Conservation (phyloP, 1,140 invertebrate genomes). For the Samia ricini region DNA sequence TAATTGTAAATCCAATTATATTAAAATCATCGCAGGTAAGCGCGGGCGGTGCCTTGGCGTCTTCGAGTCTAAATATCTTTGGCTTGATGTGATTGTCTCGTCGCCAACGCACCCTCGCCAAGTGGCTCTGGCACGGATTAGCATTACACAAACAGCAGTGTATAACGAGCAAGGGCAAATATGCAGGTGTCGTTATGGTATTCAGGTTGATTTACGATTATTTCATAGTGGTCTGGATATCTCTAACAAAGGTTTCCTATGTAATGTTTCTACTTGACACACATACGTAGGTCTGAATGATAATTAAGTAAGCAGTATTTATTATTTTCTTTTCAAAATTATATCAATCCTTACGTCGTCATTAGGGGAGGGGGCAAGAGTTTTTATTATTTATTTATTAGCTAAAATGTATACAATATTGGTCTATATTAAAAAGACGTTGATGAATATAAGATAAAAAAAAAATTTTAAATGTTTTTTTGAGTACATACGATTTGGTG, state of each 20-base stretch:
- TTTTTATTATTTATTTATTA: too few relatives aligned
- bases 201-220: conserved; percentile 21
- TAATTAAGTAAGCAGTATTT: too few relatives aligned
- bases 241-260: background rate
- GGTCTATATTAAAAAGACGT: too few relatives aligned
- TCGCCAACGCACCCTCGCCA: conserved; percentile 56
- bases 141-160: conserved; percentile 47
- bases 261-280: too few relatives aligned
- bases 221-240: background rate
- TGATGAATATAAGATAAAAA: too few relatives aligned
- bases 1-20: background rate
- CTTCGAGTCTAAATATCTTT: conserved; percentile 68
- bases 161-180: conserved; percentile 54
- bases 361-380: too few relatives aligned
- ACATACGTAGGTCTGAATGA: too few relatives aligned
- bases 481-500: too few relatives aligned
- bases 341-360: too few relatives aligned
- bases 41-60: conserved; percentile 39
- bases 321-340: too few relatives aligned
- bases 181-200: conserved; percentile 19
- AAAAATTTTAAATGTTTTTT: too few relatives aligned
- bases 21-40: background rate
- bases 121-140: conserved; percentile 57
- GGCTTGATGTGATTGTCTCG: conserved; percentile 36
- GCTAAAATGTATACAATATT: too few relatives aligned